These are phyloP conservation scores for Tachypleus tridentatus DNA, from an alignment of 1,140 invertebrate genomes.

Conservation along the genomic window DNA sequence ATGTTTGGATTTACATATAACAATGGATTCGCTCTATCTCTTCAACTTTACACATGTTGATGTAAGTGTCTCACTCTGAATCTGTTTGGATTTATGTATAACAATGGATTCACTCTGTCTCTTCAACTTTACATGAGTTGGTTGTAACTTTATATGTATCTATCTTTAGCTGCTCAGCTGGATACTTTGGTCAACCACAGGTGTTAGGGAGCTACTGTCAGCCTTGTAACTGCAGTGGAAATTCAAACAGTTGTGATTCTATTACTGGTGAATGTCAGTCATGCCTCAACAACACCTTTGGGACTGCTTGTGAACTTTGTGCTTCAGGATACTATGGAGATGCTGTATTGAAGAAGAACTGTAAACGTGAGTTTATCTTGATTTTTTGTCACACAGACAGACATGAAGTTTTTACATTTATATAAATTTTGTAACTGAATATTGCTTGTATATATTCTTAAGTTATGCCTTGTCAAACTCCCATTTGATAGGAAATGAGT, in stretches of 20 bases:
- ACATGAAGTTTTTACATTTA: background rate
- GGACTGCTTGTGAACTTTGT: slow-evolving; percentile 76
- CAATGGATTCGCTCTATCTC: too few species aligned
- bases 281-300: slow-evolving; percentile 84
- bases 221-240: slow-evolving; percentile 80
- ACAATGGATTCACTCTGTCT: too few species aligned
- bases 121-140: too few species aligned
- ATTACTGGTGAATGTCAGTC: slow-evolving; percentile 74
- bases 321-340: slow-evolving; percentile 84
- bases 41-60: too few species aligned
- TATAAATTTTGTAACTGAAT: slow-evolving; percentile 3
- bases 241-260: slow-evolving; percentile 72
- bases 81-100: too few species aligned
- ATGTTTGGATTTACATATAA: too few species aligned
- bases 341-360: slow-evolving; percentile 77
- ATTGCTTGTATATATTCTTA: background rate
- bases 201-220: slow-evolving; percentile 53
- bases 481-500: too few species aligned
- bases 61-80: too few species aligned
- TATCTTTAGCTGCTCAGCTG: slow-evolving; percentile 53
- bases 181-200: slow-evolving; percentile 72
- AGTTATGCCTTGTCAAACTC: background rate
- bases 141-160: too few species aligned
- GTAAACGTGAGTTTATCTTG: slow-evolving; percentile 47
- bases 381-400: background rate